A percentile compares a stretch with the other conserved stretches of the same genome.
Evolutionary conservation across 2,113 vertebrate genomes (phyloP).

Genomic region (Platanista minor): DNA sequence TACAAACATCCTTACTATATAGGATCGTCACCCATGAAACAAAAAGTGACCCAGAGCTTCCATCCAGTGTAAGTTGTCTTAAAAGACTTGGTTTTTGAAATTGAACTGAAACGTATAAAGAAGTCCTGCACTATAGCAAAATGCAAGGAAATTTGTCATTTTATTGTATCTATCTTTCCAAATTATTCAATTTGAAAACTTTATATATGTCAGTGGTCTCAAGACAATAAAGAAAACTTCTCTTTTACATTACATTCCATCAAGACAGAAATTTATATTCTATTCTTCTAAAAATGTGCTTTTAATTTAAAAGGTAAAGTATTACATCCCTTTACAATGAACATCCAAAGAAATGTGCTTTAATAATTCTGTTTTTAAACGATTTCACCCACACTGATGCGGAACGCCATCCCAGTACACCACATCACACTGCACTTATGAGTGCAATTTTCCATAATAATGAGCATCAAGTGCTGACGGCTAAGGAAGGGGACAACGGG

Average conservation of each 20-base stretch:
- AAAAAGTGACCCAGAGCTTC: background rate
- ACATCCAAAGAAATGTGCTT: background rate
- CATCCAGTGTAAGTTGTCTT: background rate
- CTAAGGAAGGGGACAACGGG: background rate
- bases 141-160: background rate
- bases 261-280: background rate
- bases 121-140: background rate
- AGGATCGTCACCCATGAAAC: background rate
- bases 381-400: background rate
- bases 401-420: background rate
- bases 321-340: background rate
- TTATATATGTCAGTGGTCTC: background rate
- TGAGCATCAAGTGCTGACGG: background rate
- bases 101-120: background rate
- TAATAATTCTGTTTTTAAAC: background rate
- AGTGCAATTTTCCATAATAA: background rate
- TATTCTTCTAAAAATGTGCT: background rate
- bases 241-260: background rate
- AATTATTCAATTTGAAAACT: background rate
- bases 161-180: background rate
- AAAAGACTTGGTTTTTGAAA: background rate
- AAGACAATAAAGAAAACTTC: background rate
- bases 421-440: background rate
- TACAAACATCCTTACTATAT: background rate
- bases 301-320: slow-evolving; percentile 45